Conservation (phyloP, 2,888 invertebrate species). For the Phortica magna region DNA sequence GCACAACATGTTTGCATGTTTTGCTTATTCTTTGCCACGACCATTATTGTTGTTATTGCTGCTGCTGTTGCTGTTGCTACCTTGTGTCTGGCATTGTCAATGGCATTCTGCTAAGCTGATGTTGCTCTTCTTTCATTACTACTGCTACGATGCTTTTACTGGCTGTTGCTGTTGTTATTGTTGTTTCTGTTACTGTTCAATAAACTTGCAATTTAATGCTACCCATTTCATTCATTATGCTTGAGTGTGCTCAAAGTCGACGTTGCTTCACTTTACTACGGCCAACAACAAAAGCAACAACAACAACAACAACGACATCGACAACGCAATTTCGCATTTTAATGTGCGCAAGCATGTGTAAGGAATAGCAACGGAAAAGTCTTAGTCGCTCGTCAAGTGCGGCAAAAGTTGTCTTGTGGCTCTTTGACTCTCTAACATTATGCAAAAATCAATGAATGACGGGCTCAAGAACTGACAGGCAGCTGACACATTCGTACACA, state of each 20-base stretch:
- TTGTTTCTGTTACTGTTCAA: slow-evolving; percentile 56
- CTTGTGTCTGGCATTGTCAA: too few species aligned
- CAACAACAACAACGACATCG: slow-evolving; percentile 34
- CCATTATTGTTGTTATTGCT: background rate
- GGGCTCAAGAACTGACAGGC: background rate
- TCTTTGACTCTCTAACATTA: slow-evolving; percentile 22
- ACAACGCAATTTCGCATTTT: slow-evolving; percentile 73
- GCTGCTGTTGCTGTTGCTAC: background rate
- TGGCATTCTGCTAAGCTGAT: too few species aligned
- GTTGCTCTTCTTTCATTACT: too few species aligned
- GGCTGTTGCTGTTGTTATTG: background rate
- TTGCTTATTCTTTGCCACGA: background rate
- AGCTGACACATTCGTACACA: background rate
- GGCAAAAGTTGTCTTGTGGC: background rate
- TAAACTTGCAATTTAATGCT: slow-evolving; percentile 73
- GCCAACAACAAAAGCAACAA: too few species aligned
- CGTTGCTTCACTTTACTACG: background rate
- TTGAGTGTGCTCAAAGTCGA: slow-evolving; percentile 48
- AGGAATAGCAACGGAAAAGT: slow-evolving; percentile 53
- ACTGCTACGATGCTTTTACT: too few species aligned
- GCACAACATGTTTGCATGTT: background rate
- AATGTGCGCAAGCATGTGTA: slow-evolving; percentile 72
- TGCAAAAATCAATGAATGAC: slow-evolving; percentile 54
- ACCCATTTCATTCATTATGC: slow-evolving; percentile 72
- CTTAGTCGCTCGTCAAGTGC: background rate